Base-by-base conservation (phyloP, 2,888 invertebrate genomes). In the Cantharis rustica region DNA sequence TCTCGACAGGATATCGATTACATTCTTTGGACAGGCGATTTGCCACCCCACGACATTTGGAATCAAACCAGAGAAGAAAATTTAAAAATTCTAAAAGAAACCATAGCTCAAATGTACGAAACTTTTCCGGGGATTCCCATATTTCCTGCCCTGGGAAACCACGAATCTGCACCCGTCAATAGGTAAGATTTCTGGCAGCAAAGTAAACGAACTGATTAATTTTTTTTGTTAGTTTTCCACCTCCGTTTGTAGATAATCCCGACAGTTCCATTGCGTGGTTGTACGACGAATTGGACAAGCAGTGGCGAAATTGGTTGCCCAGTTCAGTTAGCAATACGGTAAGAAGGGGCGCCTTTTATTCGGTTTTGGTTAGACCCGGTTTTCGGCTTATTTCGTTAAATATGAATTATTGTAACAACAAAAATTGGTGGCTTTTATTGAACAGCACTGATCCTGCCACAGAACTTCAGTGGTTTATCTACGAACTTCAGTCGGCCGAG, bases 371-470 rank as follows among this genome's bases (percentile, higher is more conserved):
- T 9, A 92, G 95, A 61, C 96, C 96, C 0, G 97, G 97, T 16
- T 96, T 98, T 87, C 91, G 97, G 75, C 93, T 98, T 73, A 94
- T 98, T 80, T 98, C 98, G 0, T 90, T 98, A n/a, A 98, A 98
- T 86, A 97, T 96, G 94, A 98, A 98, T 89, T 97, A 96, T 88
- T 98, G 98, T 88, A 97, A 97, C 87, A 96, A 96, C 85, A 95
- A 95, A 86, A 98, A 98, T 89, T 98, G 97, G 98, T 97, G 97
- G 97, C 90, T 97, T 26, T 89, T 97, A 15, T 89, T 98, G 80
- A 98, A 99, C 88, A 97, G 97, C 82, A 98, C 98, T 0, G 98
- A 99, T 89, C 98, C 98, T 0, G 97, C 96, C 0, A 96, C 95
- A 1, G 97, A 98, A 86, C 89, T 99, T 16, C 96, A 96, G 83